A percentile compares a stretch with the other conserved stretches of the same genome.
Evolutionary conservation across 2,888 invertebrate species (phyloP).

Genomic region (Tetragonula carbonaria): DNA sequence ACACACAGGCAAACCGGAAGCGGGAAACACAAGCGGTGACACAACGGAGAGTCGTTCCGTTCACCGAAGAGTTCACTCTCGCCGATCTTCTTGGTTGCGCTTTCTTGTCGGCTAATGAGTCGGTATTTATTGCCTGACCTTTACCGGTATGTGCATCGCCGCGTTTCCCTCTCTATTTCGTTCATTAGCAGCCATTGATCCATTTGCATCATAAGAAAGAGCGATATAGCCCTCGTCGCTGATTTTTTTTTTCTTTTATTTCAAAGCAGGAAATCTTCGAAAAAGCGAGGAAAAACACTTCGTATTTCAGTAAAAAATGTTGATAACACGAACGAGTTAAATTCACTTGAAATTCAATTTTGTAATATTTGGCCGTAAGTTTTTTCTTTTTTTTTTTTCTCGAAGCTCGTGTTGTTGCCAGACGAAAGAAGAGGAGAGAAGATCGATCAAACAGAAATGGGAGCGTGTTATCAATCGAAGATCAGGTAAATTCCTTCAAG

Average conservation of each 20-base stretch:
- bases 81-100: not conserved
- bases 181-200: not conserved
- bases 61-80: conserved; percentile 5
- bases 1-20: conserved; percentile 18
- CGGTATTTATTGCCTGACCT: conserved; percentile 44
- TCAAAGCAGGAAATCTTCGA: no score
- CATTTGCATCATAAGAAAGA: no score
- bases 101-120: conserved; percentile 30
- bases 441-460: not conserved
- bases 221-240: no score
- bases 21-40: conserved; percentile 17
- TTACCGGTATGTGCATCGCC: conserved; percentile 5
- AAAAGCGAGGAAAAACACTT: no score
- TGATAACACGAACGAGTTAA: not conserved
- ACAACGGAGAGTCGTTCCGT: conserved; percentile 2
- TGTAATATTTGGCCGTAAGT: not conserved
- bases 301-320: no score
- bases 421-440: not conserved
- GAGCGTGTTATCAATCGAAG: not conserved
- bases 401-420: not conserved
- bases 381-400: no score
- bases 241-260: no score
- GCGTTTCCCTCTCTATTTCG: conserved; percentile 19
- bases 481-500: not conserved
- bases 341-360: conserved; percentile 4